phyloP scores from a whole-genome alignment of 1,140 invertebrate genomes.

The Drosophila pseudoobscura region DNA sequence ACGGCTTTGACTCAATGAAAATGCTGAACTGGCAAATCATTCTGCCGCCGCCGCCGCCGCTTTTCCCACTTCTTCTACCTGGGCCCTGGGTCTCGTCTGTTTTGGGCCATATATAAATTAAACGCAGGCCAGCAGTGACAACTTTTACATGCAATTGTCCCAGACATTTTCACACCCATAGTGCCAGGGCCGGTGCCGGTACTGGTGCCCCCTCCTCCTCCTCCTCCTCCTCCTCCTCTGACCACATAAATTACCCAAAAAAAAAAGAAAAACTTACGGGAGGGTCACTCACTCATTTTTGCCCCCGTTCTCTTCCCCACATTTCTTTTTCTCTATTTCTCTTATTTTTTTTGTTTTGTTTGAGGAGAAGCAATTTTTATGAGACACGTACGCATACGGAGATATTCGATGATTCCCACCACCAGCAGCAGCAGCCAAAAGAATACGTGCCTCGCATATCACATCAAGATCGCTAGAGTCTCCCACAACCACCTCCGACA shows the following conservation, averaged over 20 bases:
- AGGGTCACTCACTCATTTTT: slow-evolving; percentile 66
- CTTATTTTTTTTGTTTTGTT: neutral
- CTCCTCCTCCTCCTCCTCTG: slow-evolving; percentile 6
- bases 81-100: slow-evolving; percentile 34
- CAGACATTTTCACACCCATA: slow-evolving; percentile 57
- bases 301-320: neutral
- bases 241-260: slow-evolving; percentile 69
- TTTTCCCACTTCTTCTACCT: slow-evolving; percentile 12
- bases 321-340: no score
- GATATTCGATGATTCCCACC: slow-evolving; percentile 64
- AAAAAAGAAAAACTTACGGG: slow-evolving; percentile 30
- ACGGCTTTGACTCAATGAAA: slow-evolving; percentile 55
- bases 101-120: slow-evolving; percentile 73
- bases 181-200: no score
- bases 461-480: slow-evolving; percentile 48
- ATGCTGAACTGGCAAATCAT: slow-evolving; percentile 57
- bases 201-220: neutral
- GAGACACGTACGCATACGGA: slow-evolving; percentile 46
- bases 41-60: neutral
- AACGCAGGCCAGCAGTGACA: slow-evolving; percentile 66
- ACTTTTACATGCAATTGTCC: slow-evolving; percentile 79
- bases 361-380: slow-evolving; percentile 51
- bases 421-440: slow-evolving; percentile 39
- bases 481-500: slow-evolving; percentile 13
- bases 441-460: slow-evolving; percentile 64